These are phyloP conservation scores for Drosophila simulans DNA, from an alignment of 1,140 invertebrate species.

Conservation along the genomic window DNA sequence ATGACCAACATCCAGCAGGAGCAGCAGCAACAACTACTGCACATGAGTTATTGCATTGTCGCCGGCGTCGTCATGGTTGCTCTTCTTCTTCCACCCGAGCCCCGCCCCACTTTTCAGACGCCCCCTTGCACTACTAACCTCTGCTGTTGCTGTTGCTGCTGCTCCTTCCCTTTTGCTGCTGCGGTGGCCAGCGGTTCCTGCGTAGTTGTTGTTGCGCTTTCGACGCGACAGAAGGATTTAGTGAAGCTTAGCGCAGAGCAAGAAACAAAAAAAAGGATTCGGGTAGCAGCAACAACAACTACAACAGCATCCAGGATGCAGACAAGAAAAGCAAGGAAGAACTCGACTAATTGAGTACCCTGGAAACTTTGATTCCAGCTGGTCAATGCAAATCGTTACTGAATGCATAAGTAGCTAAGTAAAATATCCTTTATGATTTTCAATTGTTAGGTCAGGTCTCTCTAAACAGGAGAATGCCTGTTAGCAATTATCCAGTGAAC, in stretches of 20 bases:
- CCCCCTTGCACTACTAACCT: conserved; percentile 26
- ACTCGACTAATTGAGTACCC: conserved; percentile 27
- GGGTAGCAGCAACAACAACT: conserved; percentile 8
- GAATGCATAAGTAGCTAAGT: background rate
- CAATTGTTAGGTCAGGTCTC: too few relatives aligned
- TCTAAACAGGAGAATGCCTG: too few relatives aligned
- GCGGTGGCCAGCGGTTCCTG: conserved; percentile 40
- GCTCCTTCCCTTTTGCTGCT: conserved; percentile 3
- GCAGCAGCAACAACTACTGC: conserved; percentile 44
- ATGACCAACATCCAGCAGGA: conserved; percentile 56
- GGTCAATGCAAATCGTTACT: background rate
- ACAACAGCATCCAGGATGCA: conserved; percentile 11
- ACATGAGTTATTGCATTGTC: conserved; percentile 78
- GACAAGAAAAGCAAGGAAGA: conserved; percentile 21
- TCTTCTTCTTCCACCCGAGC: conserved; percentile 15
- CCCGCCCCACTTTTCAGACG: conserved; percentile 6
- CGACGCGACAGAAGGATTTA: conserved; percentile 72
- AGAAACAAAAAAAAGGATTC: conserved; percentile 42
- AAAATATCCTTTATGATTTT: too few relatives aligned
- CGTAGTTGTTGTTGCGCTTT: conserved; percentile 36
- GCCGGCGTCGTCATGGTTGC: conserved; percentile 53
- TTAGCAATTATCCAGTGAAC: background rate
- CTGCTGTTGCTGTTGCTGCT: conserved; percentile 8
- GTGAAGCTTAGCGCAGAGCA: conserved; percentile 62
- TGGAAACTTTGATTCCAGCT: background rate